Base-by-base conservation (phyloP, 2,888 invertebrate genomes). In the Yponomeuta evonymella region DNA sequence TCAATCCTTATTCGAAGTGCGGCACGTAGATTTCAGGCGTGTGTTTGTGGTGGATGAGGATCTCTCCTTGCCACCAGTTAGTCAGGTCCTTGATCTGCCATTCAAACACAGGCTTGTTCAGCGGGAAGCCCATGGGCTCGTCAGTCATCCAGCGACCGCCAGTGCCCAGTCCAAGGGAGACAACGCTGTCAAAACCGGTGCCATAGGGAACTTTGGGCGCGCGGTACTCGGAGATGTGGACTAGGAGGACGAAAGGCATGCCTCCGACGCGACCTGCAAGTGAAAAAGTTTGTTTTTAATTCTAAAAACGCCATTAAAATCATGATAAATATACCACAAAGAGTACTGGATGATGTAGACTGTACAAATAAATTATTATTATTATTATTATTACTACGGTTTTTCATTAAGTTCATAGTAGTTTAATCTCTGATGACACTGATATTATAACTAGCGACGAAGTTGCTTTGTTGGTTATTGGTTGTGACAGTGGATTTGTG, bases 161-260 rank as follows among this genome's bases (percentile, higher is more conserved):
- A 30, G 87, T 82, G 5, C 89, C 93, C 48, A 92, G 77, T 36
- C 93, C 93, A 72, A 93, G 90, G 69, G 94, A 90, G 70, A 93
- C 73, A 69, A 89, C 78, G 23, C 93, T 89, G 74, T 93, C 93
- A 77, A 86, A 93, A 10, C 86, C 86, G 12, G 83, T 79, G 2
- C 83, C 83, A 63, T 85, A 83, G 8, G 86, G 81, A 9, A 88
- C 84, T 58, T 86, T 83, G 11, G 93, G 88, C 29, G 87, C 85
- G 63, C 80, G 83, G 80, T 85, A 93, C 73, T 94, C 93, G 68
- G 93, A 88, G 72, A 95, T 93, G 80, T 94, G 92, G 69, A 94
- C 94, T 85, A 94, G 86, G 71, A 95, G 81, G 74, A 94, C 91
- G 82, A 93, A 94, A 30, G 94, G 93, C 90, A 94, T 93, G 74